Conservation (phyloP, 2,888 invertebrate species). For the Sympetrum striolatum region DNA sequence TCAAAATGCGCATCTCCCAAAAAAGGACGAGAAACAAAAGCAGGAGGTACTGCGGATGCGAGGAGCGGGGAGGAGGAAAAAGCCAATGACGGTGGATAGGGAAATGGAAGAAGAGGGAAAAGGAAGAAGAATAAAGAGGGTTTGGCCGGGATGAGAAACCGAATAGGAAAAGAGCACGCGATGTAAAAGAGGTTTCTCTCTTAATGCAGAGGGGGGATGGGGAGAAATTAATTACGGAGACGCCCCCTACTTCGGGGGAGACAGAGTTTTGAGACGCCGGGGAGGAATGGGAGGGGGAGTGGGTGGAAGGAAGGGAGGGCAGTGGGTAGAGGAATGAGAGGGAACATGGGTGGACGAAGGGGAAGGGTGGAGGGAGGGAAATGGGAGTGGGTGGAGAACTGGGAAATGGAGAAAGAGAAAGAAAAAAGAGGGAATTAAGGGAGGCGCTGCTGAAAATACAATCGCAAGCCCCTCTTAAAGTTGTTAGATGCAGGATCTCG, state of each 20-base stretch:
- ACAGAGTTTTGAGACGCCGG: background rate
- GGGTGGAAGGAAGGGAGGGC: background rate
- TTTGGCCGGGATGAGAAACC: background rate
- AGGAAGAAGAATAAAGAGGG: background rate
- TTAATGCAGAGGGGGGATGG: background rate
- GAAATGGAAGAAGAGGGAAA: background rate
- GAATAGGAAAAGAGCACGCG: background rate
- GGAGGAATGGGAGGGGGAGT: background rate
- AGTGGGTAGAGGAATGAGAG: background rate
- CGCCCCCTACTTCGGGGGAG: background rate
- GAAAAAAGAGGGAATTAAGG: background rate
- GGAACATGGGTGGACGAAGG: background rate
- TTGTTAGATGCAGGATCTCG: background rate
- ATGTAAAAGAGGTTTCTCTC: background rate
- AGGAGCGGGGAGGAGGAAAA: background rate
- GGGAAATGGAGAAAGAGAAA: background rate
- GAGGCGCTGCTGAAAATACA: background rate
- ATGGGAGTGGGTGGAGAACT: background rate
- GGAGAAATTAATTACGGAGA: background rate
- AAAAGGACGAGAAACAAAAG: background rate
- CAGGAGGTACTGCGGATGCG: background rate
- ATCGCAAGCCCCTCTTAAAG: background rate
- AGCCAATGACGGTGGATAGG: background rate
- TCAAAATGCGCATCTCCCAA: too few species aligned
- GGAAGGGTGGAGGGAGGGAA: too few species aligned